phyloP scores from a whole-genome alignment of 2,888 invertebrate genomes.

The Hydrotaea cyrtoneurina region DNA sequence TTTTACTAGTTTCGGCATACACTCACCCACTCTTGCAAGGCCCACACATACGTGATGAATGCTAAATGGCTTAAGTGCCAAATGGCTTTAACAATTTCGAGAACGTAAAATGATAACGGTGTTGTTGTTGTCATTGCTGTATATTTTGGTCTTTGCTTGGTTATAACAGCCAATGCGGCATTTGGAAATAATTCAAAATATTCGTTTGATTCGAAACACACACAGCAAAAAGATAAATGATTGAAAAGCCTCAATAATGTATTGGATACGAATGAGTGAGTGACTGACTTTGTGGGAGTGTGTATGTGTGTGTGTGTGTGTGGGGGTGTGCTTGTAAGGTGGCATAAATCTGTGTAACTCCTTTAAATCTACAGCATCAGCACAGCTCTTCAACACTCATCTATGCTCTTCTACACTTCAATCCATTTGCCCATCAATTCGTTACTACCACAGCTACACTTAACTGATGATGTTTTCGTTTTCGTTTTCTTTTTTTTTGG shows the following conservation, averaged over 20 bases:
- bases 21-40: background rate
- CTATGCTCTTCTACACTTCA: background rate
- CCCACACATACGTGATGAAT: constrained; percentile 13
- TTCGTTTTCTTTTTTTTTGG: too few relatives aligned
- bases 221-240: constrained; percentile 57
- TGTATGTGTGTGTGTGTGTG: background rate
- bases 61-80: constrained; percentile 24
- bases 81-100: constrained; percentile 19
- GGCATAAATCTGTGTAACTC: constrained; percentile 49
- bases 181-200: constrained; percentile 25
- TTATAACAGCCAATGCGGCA: background rate
- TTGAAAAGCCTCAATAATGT: constrained; percentile 49
- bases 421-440: background rate
- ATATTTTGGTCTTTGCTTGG: background rate
- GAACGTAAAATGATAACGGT: background rate
- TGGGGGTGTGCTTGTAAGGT: constrained; percentile 2
- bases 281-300: background rate
- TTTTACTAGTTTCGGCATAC: constrained; percentile 27
- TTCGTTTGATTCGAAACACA: constrained; percentile 7
- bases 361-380: background rate
- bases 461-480: constrained; percentile 45
- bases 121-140: background rate
- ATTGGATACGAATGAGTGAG: constrained; percentile 25
- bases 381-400: constrained; percentile 22
- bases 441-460: constrained; percentile 37